Evolutionary conservation across 2,113 vertebrate genomes (phyloP), one percentile per base, ranked within the genome.

Genomic region (Ceyx melanurus): DNA sequence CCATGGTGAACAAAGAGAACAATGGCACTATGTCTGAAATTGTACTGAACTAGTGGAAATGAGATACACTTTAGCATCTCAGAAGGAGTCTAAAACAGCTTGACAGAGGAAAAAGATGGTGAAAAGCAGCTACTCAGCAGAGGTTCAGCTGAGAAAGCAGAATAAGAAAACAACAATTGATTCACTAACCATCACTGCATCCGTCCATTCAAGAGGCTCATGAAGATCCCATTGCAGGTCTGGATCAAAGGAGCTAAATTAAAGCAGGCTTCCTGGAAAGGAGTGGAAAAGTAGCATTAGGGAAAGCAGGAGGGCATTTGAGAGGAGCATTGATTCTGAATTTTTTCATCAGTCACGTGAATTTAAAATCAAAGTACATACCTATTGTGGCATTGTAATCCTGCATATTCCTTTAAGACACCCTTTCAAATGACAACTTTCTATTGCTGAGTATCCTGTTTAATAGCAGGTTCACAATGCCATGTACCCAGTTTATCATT

Each of bases 251-350:
- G 67, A 89, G 46, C 72, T 85, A 80, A 93, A 92, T 95, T 80
- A 91, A 91, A 95, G 79, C 46, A 82, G 60, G 54, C 68, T 95
- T 95, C 86, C 95, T 81, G 88, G 90, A 88, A 95, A 81, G 91
- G 5, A 40, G 37, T 58, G 51, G 80, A 88, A 85, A 42, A 91
- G 82, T 29, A 83, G 58, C 66, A 79, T 89, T 90, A 93, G 33
- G 65, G 77, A 89, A 88, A 86, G 77, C 35, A 89, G 62, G 89
- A 94, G 70, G 57, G 50, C 78, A 86, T 86, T 56, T 74, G 62
- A 79, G 72, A 80, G 19, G 10, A 86, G 53, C 77, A 93, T 93
- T 86, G 86, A 92, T 90, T 86, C 66, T 86, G 83, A 90, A 53
- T 94, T 93, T 95, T 95, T 93, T 94, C 58, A 91, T 82, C 82